Evolutionary conservation across 2,113 vertebrate species (phyloP).

Genomic region (Bujurquina vittata): DNA sequence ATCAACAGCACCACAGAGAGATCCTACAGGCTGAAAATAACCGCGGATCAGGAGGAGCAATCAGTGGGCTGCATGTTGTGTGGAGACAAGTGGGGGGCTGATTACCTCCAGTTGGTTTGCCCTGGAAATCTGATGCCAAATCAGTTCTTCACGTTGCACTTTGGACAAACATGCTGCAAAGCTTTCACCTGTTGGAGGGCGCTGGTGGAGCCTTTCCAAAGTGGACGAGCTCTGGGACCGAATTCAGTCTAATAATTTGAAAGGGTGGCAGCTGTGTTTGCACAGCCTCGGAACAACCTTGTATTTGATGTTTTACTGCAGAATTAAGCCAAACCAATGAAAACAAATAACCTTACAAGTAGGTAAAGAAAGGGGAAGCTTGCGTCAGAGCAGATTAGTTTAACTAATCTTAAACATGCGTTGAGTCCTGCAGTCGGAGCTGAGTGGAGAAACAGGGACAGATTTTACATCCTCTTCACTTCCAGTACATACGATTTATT

Average conservation of each 20-base stretch:
- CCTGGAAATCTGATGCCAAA: conserved; percentile 54
- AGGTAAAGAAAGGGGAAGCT: neutral
- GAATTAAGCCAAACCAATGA: neutral
- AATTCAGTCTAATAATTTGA: conserved; percentile 31
- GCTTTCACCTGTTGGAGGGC: conserved; percentile 36
- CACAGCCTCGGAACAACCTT: neutral
- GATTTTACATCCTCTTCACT: neutral
- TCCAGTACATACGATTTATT: neutral
- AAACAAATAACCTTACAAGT: neutral
- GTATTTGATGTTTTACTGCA: conserved; percentile 10
- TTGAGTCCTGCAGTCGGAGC: neutral
- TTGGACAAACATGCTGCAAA: conserved; percentile 48
- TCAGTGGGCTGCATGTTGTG: conserved; percentile 64
- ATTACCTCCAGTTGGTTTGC: conserved; percentile 59
- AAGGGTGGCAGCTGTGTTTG: conserved; percentile 15
- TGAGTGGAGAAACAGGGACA: neutral
- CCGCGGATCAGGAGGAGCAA: conserved; percentile 57
- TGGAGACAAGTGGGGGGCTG: conserved; percentile 55
- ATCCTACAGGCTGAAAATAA: conserved; percentile 39
- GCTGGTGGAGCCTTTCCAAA: conserved; percentile 14
- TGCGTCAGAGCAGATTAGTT: neutral
- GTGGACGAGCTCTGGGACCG: neutral
- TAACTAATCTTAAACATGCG: too few relatives aligned
- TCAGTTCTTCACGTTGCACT: conserved; percentile 51
- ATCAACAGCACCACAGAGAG: conserved; percentile 22